Conservation (phyloP, 2,797 vertebrate species). For the Pampus argenteus region DNA sequence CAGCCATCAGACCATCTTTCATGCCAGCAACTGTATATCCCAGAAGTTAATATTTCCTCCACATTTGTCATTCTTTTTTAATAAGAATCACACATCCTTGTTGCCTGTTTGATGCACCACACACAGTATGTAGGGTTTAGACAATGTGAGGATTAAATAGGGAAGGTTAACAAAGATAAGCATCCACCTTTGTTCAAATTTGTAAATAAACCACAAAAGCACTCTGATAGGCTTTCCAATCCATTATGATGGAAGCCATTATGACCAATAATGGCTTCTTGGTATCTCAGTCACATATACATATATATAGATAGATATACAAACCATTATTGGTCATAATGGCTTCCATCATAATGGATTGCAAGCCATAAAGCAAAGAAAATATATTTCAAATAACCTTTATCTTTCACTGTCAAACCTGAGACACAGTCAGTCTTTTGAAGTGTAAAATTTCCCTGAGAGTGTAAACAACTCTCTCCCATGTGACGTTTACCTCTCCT, state of each 20-base stretch:
- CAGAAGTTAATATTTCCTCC: conserved; percentile 41
- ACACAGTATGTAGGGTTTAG: neutral
- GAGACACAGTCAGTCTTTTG: conserved; percentile 77
- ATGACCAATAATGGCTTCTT: conserved; percentile 24
- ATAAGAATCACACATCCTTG: conserved; percentile 42
- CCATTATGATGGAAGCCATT: no score
- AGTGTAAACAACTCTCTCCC: conserved; percentile 81
- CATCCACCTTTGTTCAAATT: conserved; percentile 59
- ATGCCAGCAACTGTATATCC: conserved; percentile 25
- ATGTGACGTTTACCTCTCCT: conserved; percentile 78
- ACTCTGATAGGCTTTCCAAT: no score
- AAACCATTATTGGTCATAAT: no score
- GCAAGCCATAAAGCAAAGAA: conserved; percentile 50
- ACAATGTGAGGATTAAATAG: conserved; percentile 38
- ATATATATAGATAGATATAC: no score
- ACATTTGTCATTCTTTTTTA: conserved; percentile 52
- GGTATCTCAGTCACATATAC: no score
- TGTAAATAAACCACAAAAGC: conserved; percentile 61
- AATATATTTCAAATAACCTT: conserved; percentile 78
- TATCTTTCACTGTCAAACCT: conserved; percentile 82
- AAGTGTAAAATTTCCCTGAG: conserved; percentile 81
- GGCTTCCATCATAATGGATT: conserved; percentile 51
- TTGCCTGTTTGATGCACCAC: conserved; percentile 46
- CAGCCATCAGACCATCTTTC: conserved; percentile 36
- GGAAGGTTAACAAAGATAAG: conserved; percentile 55